These are phyloP conservation scores for Sarcophaga bullata DNA, from an alignment of 1,140 invertebrate species.

Conservation along the genomic window DNA sequence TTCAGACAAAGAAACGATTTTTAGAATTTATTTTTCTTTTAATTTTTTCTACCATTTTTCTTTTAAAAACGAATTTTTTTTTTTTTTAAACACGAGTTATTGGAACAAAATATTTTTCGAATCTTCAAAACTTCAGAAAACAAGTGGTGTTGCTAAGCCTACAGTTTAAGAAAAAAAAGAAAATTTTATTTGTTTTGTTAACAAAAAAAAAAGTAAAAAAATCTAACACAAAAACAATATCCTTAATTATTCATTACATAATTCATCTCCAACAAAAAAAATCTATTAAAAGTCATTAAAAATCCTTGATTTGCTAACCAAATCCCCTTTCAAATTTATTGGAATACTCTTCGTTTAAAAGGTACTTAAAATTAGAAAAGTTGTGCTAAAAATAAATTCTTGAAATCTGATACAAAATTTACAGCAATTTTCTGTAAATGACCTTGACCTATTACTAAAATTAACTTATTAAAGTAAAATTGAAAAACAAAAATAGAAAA, in stretches of 20 bases:
- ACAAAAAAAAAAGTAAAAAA: neutral
- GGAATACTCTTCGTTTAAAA: neutral
- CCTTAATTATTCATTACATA: conserved; percentile 13
- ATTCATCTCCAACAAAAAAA: conserved; percentile 13
- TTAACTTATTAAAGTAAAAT: neutral
- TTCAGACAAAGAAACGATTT: conserved; percentile 31
- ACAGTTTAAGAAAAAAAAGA: neutral
- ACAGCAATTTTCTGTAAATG: neutral
- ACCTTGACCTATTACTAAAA: conserved; percentile 32
- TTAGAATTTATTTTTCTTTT: conserved; percentile 11
- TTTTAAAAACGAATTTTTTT: conserved; percentile 16
- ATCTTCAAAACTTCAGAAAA: neutral
- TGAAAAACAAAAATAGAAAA: too few species aligned
- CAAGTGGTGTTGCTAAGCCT: conserved; percentile 26
- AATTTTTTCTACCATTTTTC: conserved; percentile 5
- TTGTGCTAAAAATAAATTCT: neutral
- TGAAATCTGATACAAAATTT: neutral
- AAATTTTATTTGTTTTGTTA: neutral
- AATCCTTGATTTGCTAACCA: neutral
- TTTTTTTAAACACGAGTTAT: neutral
- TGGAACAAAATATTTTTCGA: neutral
- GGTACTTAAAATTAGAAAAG: neutral
- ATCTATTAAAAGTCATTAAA: neutral
- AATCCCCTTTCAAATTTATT: neutral
- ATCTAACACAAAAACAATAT: neutral